phyloP scores from a whole-genome alignment of 2,888 invertebrate genomes.

The Megamerina dolium region DNA sequence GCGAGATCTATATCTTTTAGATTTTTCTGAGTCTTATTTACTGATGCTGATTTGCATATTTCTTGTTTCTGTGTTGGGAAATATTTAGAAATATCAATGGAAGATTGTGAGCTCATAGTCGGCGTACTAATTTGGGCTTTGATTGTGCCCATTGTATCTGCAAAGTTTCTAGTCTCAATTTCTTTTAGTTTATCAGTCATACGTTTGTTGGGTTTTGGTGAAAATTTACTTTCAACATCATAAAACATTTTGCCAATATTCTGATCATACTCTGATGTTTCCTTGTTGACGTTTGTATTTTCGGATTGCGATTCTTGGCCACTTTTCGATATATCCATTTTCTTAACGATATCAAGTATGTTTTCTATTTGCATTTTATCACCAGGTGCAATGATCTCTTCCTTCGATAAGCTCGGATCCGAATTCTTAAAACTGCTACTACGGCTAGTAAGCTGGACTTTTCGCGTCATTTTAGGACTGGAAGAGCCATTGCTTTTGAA shows the following conservation, averaged over 20 bases:
- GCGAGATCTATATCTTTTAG: constrained; percentile 47
- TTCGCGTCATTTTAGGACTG: constrained; percentile 15
- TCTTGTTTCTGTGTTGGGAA: constrained; percentile 46
- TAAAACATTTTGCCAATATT: constrained; percentile 36
- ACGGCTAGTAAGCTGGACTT: constrained; percentile 17
- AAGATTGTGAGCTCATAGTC: constrained; percentile 39
- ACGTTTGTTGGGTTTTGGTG: constrained; percentile 28
- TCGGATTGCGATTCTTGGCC: constrained; percentile 8
- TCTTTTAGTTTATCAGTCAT: constrained; percentile 41
- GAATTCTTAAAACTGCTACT: constrained; percentile 22
- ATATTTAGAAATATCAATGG: constrained; percentile 45
- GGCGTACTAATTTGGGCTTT: constrained; percentile 43
- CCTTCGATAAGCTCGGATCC: constrained; percentile 1
- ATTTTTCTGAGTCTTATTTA: constrained; percentile 47
- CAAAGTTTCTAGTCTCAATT: constrained; percentile 45
- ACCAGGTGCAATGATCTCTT: constrained; percentile 15
- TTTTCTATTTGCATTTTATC: constrained; percentile 38
- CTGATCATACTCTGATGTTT: not conserved
- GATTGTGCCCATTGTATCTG: constrained; percentile 46
- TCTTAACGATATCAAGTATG: constrained; percentile 34
- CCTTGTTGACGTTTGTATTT: constrained; percentile 3
- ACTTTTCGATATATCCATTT: constrained; percentile 25
- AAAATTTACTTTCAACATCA: constrained; percentile 30
- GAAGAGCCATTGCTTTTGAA: constrained; percentile 26
- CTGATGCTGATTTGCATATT: constrained; percentile 30